Base-by-base conservation (phyloP, 2,113 vertebrate genomes). In the Rhinolophus sinicus region DNA sequence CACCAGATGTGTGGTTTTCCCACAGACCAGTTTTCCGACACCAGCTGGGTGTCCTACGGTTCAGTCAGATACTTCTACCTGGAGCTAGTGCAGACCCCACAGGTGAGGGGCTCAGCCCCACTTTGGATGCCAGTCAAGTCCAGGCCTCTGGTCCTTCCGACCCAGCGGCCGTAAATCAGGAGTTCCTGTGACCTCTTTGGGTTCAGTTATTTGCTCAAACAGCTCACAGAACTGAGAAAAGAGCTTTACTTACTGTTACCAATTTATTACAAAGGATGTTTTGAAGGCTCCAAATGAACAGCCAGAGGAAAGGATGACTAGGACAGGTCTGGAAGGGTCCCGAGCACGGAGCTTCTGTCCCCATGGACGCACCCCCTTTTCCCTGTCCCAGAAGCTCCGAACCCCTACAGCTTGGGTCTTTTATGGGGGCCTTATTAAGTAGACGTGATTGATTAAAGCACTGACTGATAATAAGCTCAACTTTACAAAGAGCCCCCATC, bases 61-160 rank as follows among this genome's bases (percentile, higher is more conserved):
- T 62, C 40, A 30, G 30, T 19, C 7, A 22, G 30, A 13, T 26
- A 2, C 40, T 22, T 30, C 22, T 1, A 0, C n/a, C 22, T 24
- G 38, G 54, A 9, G 11, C 22, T 10, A 70, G n/a, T 24, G 64
- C 22, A 26, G 65, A 2, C 8, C 50, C 16, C 30, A 1, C 12
- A 3, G 73, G 26, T 28, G 13, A 54, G 24, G 69, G 40, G 40
- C 56, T 64, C 33, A 6, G 50, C 14, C 8, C 72, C 44, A 26
- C 35, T 26, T 52, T 33, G 26, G 82, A 18, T 26, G 33, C 21
- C 44, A 16, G 21, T 35, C 82, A n/a, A 16, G 54, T 9, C 24
- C 1, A 13, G 14, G 78, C 56, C 24, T 7, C 56, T 1, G 11
- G 52, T 10, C 4, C 64, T 19, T 19, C 21, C 24, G 22, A 28